phyloP scores from a whole-genome alignment of 2,797 vertebrate species.

The Sebastes matsubarae region DNA sequence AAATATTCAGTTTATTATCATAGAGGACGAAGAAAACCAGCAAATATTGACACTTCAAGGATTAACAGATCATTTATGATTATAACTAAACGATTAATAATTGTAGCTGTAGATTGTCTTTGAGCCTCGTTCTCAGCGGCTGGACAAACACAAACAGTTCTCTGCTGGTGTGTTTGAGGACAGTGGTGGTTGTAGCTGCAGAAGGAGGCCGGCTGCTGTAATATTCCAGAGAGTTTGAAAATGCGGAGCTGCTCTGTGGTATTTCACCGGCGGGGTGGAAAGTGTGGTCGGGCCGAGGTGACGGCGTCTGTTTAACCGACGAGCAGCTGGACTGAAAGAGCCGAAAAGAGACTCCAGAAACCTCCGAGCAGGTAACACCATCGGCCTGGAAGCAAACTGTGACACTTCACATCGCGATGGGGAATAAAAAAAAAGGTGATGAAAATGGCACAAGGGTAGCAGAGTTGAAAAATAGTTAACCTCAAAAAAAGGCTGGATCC shows the following conservation, averaged over 20 bases:
- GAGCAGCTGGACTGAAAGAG: neutral
- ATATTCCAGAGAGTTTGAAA: constrained; percentile 67
- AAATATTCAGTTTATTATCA: neutral
- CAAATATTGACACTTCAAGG: neutral
- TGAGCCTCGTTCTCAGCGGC: neutral
- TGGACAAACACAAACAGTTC: neutral
- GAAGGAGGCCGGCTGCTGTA: constrained; percentile 25
- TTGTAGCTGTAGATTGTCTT: neutral
- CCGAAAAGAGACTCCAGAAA: neutral
- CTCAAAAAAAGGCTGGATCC: constrained; percentile 20
- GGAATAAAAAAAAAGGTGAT: constrained; percentile 34
- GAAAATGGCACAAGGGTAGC: constrained; percentile 24
- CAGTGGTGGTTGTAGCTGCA: neutral
- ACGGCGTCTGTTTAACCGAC: constrained; percentile 44
- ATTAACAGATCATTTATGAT: neutral
- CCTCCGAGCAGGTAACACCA: neutral
- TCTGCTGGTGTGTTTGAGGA: neutral
- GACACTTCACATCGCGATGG: constrained; percentile 36
- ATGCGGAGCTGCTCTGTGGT: constrained; percentile 74
- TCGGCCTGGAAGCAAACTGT: constrained; percentile 53
- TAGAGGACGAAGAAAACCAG: neutral
- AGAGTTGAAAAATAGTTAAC: constrained; percentile 3
- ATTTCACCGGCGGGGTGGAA: constrained; percentile 75
- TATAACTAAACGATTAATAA: neutral
- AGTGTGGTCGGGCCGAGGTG: constrained; percentile 73